These are phyloP conservation scores for Coregonus sp. DNA, from an alignment of 2,797 vertebrate species.

Conservation along the genomic window DNA sequence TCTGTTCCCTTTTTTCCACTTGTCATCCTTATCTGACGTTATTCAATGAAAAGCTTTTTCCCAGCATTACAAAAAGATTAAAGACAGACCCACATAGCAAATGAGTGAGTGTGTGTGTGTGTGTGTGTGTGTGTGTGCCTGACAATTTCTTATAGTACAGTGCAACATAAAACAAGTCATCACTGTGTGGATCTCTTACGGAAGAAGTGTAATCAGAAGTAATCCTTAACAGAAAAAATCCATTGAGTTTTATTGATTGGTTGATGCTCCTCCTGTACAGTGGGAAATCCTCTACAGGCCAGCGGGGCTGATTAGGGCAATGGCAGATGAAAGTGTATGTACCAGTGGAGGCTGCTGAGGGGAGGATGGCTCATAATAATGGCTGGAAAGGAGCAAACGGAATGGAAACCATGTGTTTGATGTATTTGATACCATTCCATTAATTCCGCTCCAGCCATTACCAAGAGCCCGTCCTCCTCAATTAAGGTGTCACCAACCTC, in stretches of 20 bases:
- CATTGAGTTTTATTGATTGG: constrained; percentile 56
- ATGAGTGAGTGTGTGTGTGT: neutral
- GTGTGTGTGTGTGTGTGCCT: neutral
- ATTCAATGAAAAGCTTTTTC: neutral
- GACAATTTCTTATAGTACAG: no score
- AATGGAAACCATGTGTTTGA: no score
- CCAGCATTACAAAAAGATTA: neutral
- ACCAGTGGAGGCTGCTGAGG: constrained; percentile 65
- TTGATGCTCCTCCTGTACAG: constrained; percentile 50
- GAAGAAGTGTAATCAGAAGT: no score
- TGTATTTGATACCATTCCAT: no score
- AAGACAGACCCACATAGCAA: neutral
- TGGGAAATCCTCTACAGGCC: constrained; percentile 70
- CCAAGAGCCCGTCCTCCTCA: no score
- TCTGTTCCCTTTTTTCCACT: constrained; percentile 9
- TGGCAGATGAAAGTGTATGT: constrained; percentile 54
- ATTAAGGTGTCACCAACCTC: no score
- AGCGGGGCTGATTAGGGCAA: constrained; percentile 71
- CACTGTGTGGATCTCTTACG: no score
- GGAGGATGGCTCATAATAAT: constrained; percentile 49
- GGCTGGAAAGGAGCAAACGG: no score
- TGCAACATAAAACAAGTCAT: no score
- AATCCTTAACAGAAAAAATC: no score
- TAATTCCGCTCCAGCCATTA: no score
- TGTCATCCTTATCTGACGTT: neutral